phyloP scores from a whole-genome alignment of 2,888 invertebrate species.

The Drosophila paranaensis region DNA sequence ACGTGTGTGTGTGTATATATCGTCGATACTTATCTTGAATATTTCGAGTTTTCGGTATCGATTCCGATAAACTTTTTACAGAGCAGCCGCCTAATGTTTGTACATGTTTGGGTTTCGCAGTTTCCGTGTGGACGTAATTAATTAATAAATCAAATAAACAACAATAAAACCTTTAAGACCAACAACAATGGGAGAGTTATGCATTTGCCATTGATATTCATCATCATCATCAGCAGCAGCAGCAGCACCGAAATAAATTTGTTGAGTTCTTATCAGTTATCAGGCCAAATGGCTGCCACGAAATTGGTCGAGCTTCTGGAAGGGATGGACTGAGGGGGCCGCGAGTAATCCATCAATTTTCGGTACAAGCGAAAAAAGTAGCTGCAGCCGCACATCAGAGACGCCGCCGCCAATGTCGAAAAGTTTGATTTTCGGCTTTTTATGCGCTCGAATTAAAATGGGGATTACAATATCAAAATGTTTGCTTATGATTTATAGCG shows the following conservation, averaged over 20 bases:
- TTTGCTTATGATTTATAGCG: conserved; percentile 81
- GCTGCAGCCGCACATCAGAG: conserved; percentile 75
- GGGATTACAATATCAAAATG: conserved; percentile 83
- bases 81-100: conserved; percentile 39
- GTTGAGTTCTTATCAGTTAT: conserved; percentile 48
- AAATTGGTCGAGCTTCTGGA: conserved; percentile 28
- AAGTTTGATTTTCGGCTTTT: conserved; percentile 82
- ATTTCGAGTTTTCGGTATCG: conserved; percentile 54
- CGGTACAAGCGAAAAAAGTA: conserved; percentile 66
- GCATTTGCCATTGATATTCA: conserved; percentile 52
- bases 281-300: conserved; percentile 53
- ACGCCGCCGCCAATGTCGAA: conserved; percentile 79
- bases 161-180: conserved; percentile 8
- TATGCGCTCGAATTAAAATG: conserved; percentile 81
- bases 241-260: conserved; percentile 33
- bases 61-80: conserved; percentile 41
- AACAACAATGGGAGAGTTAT: conserved; percentile 22
- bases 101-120: conserved; percentile 51
- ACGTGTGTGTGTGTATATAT: conserved; percentile 8
- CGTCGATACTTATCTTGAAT: conserved; percentile 48
- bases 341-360: conserved; percentile 77
- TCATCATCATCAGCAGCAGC: conserved; percentile 50
- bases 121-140: conserved; percentile 73
- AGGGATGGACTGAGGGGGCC: conserved; percentile 22
- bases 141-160: conserved; percentile 77